phyloP scores from a whole-genome alignment of 2,113 vertebrate genomes.

The Scytalopus superciliaris region DNA sequence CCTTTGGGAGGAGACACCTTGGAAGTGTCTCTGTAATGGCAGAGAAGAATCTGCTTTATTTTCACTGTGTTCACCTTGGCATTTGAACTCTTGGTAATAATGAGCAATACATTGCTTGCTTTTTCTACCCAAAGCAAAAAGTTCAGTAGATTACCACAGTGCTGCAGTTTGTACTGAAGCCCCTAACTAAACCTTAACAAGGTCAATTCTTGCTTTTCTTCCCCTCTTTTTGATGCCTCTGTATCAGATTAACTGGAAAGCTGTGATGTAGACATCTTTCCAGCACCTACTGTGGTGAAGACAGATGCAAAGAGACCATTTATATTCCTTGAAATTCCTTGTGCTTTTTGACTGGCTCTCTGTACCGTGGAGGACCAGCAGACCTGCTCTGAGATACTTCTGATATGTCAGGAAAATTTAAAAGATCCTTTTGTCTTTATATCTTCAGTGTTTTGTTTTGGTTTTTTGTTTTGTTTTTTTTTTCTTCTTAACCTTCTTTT shows the following conservation, averaged over 20 bases:
- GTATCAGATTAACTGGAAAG: constrained; percentile 10
- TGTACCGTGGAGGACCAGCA: neutral
- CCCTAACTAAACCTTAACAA: neutral
- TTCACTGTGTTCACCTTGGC: neutral
- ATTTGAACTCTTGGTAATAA: neutral
- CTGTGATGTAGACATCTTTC: constrained; percentile 21
- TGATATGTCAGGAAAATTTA: neutral
- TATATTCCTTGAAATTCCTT: neutral
- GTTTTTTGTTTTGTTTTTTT: neutral
- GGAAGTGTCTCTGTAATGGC: neutral
- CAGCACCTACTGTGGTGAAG: neutral
- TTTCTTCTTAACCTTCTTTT: neutral
- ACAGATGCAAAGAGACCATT: constrained; percentile 17
- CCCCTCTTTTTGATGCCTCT: constrained; percentile 43
- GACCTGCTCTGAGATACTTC: neutral
- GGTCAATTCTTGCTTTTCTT: constrained; percentile 44
- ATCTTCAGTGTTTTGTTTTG: neutral
- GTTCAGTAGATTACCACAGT: neutral
- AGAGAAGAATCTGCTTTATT: neutral
- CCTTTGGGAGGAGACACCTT: neutral
- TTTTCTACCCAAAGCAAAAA: neutral
- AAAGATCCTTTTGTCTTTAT: neutral
- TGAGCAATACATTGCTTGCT: fast-evolving
- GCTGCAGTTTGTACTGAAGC: neutral
- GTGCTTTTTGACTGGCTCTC: neutral